phyloP scores from a whole-genome alignment of 2,888 invertebrate genomes.

The Crepidodera aurea region DNA sequence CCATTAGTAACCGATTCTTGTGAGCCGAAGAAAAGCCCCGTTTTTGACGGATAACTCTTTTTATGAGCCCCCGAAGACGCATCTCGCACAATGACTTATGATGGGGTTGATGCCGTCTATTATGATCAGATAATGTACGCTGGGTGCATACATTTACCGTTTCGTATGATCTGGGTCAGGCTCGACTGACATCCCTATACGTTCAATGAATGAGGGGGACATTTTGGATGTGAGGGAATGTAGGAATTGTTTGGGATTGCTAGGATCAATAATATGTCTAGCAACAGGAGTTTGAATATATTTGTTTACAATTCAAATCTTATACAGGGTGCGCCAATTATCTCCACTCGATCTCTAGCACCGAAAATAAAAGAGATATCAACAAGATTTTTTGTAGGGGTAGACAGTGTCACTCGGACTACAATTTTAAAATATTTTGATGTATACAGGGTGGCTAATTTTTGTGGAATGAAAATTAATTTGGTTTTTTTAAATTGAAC shows the following conservation, averaged over 20 bases:
- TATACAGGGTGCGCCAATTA: too few species aligned
- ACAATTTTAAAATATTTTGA: too few species aligned
- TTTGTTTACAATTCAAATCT: too few species aligned
- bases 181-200: conserved; percentile 26
- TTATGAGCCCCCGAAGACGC: conserved; percentile 9
- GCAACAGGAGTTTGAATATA: neutral
- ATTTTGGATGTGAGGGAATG: conserved; percentile 25
- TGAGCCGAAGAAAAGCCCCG: neutral
- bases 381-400: too few species aligned
- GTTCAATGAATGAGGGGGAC: conserved; percentile 14
- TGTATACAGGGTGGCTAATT: too few species aligned
- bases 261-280: conserved; percentile 20
- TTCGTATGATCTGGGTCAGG: conserved; percentile 32
- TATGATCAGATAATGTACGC: conserved; percentile 22
- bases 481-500: too few species aligned
- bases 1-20: neutral
- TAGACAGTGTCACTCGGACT: too few species aligned
- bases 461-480: too few species aligned
- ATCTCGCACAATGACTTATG: conserved; percentile 23
- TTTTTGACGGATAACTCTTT: conserved; percentile 25
- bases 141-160: conserved; percentile 32
- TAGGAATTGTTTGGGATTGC: conserved; percentile 27
- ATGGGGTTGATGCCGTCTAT: conserved; percentile 24
- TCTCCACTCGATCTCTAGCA: too few species aligned
- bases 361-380: too few species aligned